These are phyloP conservation scores for Elgonia sp. DNA, from an alignment of 2,888 invertebrate genomes.

Conservation along the genomic window DNA sequence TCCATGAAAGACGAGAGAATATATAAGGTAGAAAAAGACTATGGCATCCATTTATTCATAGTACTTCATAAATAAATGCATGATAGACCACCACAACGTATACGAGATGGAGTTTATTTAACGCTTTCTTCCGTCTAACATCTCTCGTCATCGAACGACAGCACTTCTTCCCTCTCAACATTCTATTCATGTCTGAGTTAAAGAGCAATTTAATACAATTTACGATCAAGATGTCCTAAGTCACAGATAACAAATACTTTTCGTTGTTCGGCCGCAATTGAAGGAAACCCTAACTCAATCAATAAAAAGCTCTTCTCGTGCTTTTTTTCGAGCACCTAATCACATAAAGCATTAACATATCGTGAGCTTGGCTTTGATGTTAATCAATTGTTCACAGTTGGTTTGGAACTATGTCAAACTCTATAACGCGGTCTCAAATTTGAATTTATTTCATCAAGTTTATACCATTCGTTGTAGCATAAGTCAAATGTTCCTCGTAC, in stretches of 20 bases:
- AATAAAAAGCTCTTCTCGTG: not conserved
- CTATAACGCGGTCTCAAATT: conserved; percentile 20
- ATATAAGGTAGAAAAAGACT: conserved; percentile 81
- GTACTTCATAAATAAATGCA: conserved; percentile 86
- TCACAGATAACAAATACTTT: conserved; percentile 35
- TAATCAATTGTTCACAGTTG: conserved; percentile 27
- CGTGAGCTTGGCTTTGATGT: conserved; percentile 1
- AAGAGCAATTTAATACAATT: conserved; percentile 68
- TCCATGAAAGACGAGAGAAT: conserved; percentile 62
- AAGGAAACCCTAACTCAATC: not conserved
- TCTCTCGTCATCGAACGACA: conserved; percentile 69
- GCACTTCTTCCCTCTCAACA: conserved; percentile 73
- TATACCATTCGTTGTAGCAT: conserved; percentile 25
- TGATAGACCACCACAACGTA: conserved; percentile 81
- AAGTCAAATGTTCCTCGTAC: conserved; percentile 54
- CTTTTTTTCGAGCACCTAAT: not conserved
- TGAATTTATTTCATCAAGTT: conserved; percentile 51
- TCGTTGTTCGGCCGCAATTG: conserved; percentile 26
- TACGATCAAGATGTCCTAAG: conserved; percentile 58
- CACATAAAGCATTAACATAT: not conserved
- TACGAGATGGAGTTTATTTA: conserved; percentile 65
- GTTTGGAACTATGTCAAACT: conserved; percentile 45
- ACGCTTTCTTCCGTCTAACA: conserved; percentile 75
- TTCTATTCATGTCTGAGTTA: conserved; percentile 67
- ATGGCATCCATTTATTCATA: conserved; percentile 86